A percentile compares a stretch with the other conserved stretches of the same genome.
phyloP scores from a whole-genome alignment of 1,140 invertebrate genomes.

The Drosophila eugracilis region DNA sequence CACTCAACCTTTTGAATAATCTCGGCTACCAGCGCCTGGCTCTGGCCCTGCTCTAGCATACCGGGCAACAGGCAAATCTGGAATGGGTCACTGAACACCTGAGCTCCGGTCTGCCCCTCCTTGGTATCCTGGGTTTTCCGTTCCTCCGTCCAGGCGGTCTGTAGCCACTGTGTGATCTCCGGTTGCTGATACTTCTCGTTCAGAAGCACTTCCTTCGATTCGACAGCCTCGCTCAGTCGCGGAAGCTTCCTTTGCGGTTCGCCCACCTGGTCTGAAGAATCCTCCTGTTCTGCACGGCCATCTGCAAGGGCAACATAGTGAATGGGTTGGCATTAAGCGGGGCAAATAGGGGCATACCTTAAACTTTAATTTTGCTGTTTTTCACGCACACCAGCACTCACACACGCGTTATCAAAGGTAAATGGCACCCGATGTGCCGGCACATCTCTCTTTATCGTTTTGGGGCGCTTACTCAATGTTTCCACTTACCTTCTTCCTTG shows the following conservation, averaged over 20 bases:
- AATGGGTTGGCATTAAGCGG: conserved; percentile 75
- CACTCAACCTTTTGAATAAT: conserved; percentile 86
- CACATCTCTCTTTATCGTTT: conserved; percentile 40
- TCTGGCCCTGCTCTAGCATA: conserved; percentile 40
- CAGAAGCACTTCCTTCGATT: conserved; percentile 20
- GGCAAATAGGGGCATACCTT: conserved; percentile 66
- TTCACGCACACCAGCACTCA: conserved; percentile 45
- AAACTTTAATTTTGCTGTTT: conserved; percentile 66
- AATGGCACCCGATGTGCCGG: conserved; percentile 53
- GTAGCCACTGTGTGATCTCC: conserved; percentile 61
- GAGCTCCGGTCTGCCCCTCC: conserved; percentile 54
- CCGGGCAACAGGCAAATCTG: conserved; percentile 75
- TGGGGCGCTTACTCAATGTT: conserved; percentile 25
- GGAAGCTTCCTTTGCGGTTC: conserved; percentile 61
- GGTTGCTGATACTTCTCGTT: conserved; percentile 53
- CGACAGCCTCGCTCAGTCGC: conserved; percentile 31
- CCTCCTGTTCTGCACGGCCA: conserved; percentile 19
- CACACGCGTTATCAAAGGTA: conserved; percentile 49
- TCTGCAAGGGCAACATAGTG: conserved; percentile 71
- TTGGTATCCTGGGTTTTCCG: conserved; percentile 13
- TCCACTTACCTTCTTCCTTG: conserved; percentile 68
- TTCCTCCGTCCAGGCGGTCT: conserved; percentile 47
- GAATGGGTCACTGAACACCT: conserved; percentile 69
- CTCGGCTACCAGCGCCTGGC: conserved; percentile 63
- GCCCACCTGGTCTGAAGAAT: conserved; percentile 5